Evolutionary conservation across 2,797 vertebrate genomes (phyloP).

Genomic region (Siniperca obscura): DNA sequence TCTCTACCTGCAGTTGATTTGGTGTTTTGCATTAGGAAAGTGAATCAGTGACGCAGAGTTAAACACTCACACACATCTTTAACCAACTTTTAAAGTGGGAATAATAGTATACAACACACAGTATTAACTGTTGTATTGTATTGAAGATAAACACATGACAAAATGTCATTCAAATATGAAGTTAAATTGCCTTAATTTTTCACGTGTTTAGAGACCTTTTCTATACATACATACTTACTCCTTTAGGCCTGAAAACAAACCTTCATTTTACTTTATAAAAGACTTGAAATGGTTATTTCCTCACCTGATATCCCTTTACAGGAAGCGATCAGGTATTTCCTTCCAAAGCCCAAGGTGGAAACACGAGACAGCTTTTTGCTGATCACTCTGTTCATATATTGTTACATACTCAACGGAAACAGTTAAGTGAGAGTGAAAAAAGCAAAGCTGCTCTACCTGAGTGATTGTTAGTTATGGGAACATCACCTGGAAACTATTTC

Average conservation of each 20-base stretch:
- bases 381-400: conserved; percentile 69
- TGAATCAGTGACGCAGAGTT: not conserved
- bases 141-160: not conserved
- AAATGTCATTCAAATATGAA: not conserved
- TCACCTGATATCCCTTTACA: conserved; percentile 78
- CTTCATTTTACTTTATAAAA: conserved; percentile 67
- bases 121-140: not conserved
- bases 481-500: not conserved
- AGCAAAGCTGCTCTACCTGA: conserved; percentile 18
- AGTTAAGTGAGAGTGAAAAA: conserved; percentile 54
- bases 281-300: conserved; percentile 72
- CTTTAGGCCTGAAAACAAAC: conserved; percentile 57
- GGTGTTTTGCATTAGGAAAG: not conserved
- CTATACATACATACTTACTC: conserved; percentile 29
- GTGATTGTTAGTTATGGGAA: conserved; percentile 16
- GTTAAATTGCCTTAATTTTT: not conserved
- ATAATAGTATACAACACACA: not conserved
- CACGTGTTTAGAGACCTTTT: conserved; percentile 12
- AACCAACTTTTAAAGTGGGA: not conserved
- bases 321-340: conserved; percentile 79
- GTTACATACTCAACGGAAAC: conserved; percentile 69
- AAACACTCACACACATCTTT: not conserved
- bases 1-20: not conserved
- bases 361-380: conserved; percentile 71
- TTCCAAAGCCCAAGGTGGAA: conserved; percentile 74